Conservation (phyloP, 2,888 invertebrate species). For the Scaptomyza parva region DNA sequence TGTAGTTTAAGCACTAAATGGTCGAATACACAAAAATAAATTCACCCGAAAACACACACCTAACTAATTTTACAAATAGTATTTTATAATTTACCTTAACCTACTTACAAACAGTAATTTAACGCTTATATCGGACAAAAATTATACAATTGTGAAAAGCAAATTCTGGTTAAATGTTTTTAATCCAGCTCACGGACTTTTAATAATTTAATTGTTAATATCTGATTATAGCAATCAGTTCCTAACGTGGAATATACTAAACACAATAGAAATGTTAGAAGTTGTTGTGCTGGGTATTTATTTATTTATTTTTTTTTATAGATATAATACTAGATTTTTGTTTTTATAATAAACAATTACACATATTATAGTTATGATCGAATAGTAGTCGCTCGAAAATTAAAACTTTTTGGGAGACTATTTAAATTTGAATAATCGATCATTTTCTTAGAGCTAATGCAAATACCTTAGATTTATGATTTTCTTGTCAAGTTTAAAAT, state of each 20-base stretch:
- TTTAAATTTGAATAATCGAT: too few relatives aligned
- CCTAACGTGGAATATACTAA: slow-evolving; percentile 5
- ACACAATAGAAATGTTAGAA: neutral
- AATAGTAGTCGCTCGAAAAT: neutral
- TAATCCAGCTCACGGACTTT: neutral
- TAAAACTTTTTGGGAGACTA: neutral
- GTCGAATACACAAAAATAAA: slow-evolving; percentile 25
- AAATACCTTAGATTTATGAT: too few relatives aligned
- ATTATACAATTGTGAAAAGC: slow-evolving; percentile 18
- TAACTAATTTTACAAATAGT: slow-evolving; percentile 21
- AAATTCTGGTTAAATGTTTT: neutral
- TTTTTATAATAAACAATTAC: neutral
- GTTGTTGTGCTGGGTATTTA: slow-evolving; percentile 16
- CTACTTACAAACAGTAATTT: slow-evolving; percentile 1
- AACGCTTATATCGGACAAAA: slow-evolving; percentile 17
- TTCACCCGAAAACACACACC: neutral
- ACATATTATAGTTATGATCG: neutral
- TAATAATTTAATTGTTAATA: neutral
- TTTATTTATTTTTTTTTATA: neutral
- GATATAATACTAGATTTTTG: neutral
- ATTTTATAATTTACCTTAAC: slow-evolving; percentile 19
- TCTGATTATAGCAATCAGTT: slow-evolving; percentile 4
- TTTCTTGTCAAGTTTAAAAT: too few relatives aligned
- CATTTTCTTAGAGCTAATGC: too few relatives aligned
- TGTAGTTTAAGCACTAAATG: slow-evolving; percentile 20